Percentiles rank a stretch among this genome's conserved stretches.
Conservation (phyloP, 2,888 invertebrate genomes). For the Phyllotreta striolata region DNA sequence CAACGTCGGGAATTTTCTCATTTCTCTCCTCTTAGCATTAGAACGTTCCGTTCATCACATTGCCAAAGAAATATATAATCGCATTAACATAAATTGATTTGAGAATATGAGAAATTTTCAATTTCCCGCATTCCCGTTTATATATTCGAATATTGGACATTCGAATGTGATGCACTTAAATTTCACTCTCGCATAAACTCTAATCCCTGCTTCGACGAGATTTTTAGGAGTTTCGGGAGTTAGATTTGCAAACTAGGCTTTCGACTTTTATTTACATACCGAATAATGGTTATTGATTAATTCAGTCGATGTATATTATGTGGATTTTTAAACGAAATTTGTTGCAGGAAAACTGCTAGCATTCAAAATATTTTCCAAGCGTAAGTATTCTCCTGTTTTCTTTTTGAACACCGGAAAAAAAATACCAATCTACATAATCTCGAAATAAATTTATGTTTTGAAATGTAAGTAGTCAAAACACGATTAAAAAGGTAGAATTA, state of each 20-base stretch:
- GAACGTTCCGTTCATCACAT: constrained; percentile 37
- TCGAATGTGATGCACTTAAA: constrained; percentile 31
- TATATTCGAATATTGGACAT: constrained; percentile 32
- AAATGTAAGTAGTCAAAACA: too few relatives aligned
- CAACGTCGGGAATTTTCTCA: constrained; percentile 24
- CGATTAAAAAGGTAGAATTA: too few relatives aligned
- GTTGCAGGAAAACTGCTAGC: too few relatives aligned
- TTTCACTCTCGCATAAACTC: constrained; percentile 22
- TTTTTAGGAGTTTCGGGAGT: constrained; percentile 9
- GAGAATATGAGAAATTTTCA: constrained; percentile 48
- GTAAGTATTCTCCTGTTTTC: too few relatives aligned
- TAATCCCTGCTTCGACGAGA: constrained; percentile 9
- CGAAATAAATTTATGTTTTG: too few relatives aligned
- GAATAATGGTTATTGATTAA: too few relatives aligned
- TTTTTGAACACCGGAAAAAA: too few relatives aligned
- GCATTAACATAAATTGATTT: constrained; percentile 51
- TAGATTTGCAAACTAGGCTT: constrained; percentile 2
- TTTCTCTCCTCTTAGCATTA: constrained; percentile 24
- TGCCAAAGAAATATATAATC: constrained; percentile 47
- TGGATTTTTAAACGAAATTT: too few relatives aligned
- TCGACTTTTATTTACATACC: too few relatives aligned
- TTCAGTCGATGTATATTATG: too few relatives aligned
- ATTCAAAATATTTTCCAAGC: too few relatives aligned
- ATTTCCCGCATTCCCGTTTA: constrained; percentile 42
- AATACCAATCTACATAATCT: too few relatives aligned